Percentiles rank a stretch among this genome's conserved stretches.
Evolutionary conservation across 2,113 vertebrate genomes (phyloP).

Genomic region (Genyomyrus donnyi): DNA sequence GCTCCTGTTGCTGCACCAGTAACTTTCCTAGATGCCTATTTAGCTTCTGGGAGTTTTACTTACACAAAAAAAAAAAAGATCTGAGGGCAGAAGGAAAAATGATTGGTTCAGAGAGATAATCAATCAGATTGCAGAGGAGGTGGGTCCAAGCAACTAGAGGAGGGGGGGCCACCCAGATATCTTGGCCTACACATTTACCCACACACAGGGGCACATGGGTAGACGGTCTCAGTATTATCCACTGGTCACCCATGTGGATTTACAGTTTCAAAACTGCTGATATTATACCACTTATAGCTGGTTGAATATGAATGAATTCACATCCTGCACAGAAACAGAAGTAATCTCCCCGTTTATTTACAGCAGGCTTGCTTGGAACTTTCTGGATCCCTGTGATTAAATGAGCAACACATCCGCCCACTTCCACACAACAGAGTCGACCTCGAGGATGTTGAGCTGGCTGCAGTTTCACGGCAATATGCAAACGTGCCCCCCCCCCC

Average conservation of each 20-base stretch:
- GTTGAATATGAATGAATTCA: not conserved
- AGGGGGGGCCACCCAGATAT: too few species aligned
- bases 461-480: slow-evolving; percentile 15
- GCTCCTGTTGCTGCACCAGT: not conserved
- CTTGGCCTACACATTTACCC: not conserved
- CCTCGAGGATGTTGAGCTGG: not conserved
- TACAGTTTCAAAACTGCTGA: not conserved
- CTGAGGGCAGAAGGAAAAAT: too few species aligned
- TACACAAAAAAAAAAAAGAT: too few species aligned
- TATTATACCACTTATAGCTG: not conserved
- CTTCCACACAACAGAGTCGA: not conserved
- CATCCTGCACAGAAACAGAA: not conserved
- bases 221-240: not conserved
- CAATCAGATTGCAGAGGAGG: too few species aligned
- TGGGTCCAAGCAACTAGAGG: too few species aligned
- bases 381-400: not conserved
- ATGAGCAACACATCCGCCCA: not conserved
- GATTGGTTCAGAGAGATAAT: too few species aligned
- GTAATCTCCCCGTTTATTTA: not conserved
- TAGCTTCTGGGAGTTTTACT: not conserved
- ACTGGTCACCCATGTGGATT: not conserved
- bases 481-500: slow-evolving; percentile 24
- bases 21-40: not conserved
- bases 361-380: not conserved
- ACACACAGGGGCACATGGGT: not conserved